phyloP scores from a whole-genome alignment of 92 coral and sea anemone genomes.

The Parazoanthus swiftii region DNA sequence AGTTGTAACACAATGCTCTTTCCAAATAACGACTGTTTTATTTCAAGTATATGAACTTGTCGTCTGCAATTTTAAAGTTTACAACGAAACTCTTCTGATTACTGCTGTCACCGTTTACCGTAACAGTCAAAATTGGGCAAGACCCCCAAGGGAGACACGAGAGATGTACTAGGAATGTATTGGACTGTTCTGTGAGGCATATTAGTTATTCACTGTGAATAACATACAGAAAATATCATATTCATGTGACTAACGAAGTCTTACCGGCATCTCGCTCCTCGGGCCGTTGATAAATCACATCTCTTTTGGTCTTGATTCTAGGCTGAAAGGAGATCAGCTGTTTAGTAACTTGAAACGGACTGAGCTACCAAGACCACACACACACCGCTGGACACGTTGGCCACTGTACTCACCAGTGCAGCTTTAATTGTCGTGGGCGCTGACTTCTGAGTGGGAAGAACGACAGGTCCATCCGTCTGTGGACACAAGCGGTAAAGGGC shows the following conservation, averaged over 20 bases:
- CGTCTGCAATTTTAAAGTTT: too few species aligned
- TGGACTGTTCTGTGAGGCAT: too few species aligned
- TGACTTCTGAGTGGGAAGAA: constrained; percentile 14
- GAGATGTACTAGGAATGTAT: too few species aligned
- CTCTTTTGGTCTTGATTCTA: constrained; percentile 35
- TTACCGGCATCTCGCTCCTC: constrained; percentile 29
- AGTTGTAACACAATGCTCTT: too few species aligned
- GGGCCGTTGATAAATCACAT: constrained; percentile 28
- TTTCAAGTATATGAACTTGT: too few species aligned
- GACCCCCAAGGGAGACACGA: too few species aligned
- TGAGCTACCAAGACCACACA: not conserved
- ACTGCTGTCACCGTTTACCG: too few species aligned
- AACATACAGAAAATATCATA: too few species aligned
- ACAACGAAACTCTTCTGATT: too few species aligned
- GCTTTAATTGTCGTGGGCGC: constrained; percentile 21
- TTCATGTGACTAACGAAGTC: not conserved
- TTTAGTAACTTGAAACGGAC: not conserved
- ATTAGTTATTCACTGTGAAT: too few species aligned
- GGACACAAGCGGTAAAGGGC: not conserved
- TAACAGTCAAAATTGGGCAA: too few species aligned
- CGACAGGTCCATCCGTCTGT: constrained; percentile 33
- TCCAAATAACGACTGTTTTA: too few species aligned
- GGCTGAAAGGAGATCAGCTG: constrained; percentile 14
- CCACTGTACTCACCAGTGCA: constrained; percentile 30
- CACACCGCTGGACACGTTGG: not conserved